Conservation (phyloP, 2,888 invertebrate species). For the Nudaria mundana region DNA sequence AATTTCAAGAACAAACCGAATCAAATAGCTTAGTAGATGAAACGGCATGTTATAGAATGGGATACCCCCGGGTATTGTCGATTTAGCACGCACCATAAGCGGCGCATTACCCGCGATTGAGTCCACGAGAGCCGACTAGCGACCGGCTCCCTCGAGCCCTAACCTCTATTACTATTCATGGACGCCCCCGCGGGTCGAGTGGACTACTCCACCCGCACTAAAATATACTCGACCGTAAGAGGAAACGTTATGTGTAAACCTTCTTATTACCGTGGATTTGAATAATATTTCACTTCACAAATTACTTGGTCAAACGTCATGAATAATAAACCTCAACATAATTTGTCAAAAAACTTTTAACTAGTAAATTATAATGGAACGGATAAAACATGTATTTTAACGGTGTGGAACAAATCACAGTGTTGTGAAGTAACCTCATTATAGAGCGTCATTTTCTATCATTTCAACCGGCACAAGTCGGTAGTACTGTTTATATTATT, state of each 20-base stretch:
- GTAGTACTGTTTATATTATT: constrained; percentile 43
- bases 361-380: constrained; percentile 22
- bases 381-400: constrained; percentile 18
- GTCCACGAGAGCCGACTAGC: constrained; percentile 24
- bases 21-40: constrained; percentile 56
- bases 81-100: constrained; percentile 80
- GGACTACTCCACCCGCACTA: constrained; percentile 42
- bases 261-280: constrained; percentile 43
- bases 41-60: constrained; percentile 58
- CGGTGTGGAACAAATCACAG: constrained; percentile 27
- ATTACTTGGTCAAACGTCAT: constrained; percentile 26
- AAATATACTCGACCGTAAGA: constrained; percentile 41
- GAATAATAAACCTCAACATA: constrained; percentile 34
- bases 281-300: constrained; percentile 41
- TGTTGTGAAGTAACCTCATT: constrained; percentile 18
- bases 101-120: constrained; percentile 53
- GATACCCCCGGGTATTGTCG: constrained; percentile 68
- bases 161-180: constrained; percentile 77
- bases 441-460: constrained; percentile 15
- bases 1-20: constrained; percentile 56
- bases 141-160: constrained; percentile 50
- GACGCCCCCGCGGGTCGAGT: constrained; percentile 55
- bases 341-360: constrained; percentile 29
- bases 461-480: constrained; percentile 11
- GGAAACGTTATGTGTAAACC: constrained; percentile 52